A percentile compares a stretch with the other conserved stretches of the same genome.
phyloP scores from a whole-genome alignment of 2,113 vertebrate species.

The Tupaia tana region DNA sequence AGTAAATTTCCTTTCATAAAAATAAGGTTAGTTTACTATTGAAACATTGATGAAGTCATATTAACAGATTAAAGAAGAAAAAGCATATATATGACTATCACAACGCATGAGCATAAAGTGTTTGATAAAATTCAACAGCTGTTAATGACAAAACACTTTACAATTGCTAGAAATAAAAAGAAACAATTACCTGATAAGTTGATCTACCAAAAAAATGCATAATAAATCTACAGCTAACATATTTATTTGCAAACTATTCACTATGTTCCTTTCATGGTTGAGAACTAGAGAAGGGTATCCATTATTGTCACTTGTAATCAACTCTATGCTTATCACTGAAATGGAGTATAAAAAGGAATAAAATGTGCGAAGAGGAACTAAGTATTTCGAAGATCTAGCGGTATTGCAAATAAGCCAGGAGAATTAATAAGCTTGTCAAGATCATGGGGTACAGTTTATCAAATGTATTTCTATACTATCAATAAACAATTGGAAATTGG shows the following conservation, averaged over 20 bases:
- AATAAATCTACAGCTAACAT: background rate
- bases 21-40: background rate
- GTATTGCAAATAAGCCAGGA: background rate
- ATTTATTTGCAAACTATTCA: background rate
- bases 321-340: background rate
- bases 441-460: background rate
- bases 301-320: background rate
- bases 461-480: background rate
- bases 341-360: background rate
- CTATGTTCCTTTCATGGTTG: background rate
- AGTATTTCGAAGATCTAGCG: background rate
- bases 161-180: background rate
- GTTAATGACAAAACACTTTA: background rate
- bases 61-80: background rate
- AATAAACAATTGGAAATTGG: background rate
- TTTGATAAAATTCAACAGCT: background rate
- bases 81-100: background rate
- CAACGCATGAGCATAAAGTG: background rate
- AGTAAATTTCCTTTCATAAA: background rate
- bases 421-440: background rate
- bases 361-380: background rate
- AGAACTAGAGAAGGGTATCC: background rate
- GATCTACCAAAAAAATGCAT: background rate
- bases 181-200: background rate
- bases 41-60: background rate